Percentiles rank a stretch among this genome's conserved stretches.
phyloP scores from a whole-genome alignment of 2,888 invertebrate species.

The Tenthredo distinguenda region DNA sequence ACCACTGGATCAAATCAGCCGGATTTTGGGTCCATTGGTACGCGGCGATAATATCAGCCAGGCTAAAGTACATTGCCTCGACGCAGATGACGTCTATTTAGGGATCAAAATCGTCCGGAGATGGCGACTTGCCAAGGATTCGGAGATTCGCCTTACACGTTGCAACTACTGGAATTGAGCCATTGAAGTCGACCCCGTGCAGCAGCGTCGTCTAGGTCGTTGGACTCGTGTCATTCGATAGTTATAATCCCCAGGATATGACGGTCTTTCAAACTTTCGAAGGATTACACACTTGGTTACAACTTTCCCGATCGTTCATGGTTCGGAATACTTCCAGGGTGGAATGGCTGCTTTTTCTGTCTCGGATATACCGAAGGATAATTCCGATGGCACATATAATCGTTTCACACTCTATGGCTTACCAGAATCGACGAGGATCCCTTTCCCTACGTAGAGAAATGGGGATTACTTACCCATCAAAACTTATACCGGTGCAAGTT shows the following conservation, averaged over 20 bases:
- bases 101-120: constrained; percentile 19
- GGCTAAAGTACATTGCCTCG: constrained; percentile 40
- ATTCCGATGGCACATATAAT: background rate
- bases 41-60: constrained; percentile 14
- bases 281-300: background rate
- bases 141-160: background rate
- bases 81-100: constrained; percentile 45
- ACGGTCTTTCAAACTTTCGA: background rate
- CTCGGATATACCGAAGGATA: background rate
- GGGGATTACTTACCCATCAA: background rate
- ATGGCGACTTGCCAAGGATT: constrained; percentile 38
- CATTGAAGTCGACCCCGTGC: constrained; percentile 28
- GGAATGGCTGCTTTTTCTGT: background rate
- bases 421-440: constrained; percentile 4
- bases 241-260: constrained; percentile 24
- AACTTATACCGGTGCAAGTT: background rate
- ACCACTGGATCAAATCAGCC: constrained; percentile 4
- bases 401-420: background rate
- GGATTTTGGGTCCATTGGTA: background rate
- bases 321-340: background rate
- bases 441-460: background rate
- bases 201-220: constrained; percentile 16
- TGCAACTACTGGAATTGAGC: constrained; percentile 39
- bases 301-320: background rate
- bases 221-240: constrained; percentile 6